phyloP scores from a whole-genome alignment of 2,888 invertebrate species.

The Marasmarcha lunaedactyla region DNA sequence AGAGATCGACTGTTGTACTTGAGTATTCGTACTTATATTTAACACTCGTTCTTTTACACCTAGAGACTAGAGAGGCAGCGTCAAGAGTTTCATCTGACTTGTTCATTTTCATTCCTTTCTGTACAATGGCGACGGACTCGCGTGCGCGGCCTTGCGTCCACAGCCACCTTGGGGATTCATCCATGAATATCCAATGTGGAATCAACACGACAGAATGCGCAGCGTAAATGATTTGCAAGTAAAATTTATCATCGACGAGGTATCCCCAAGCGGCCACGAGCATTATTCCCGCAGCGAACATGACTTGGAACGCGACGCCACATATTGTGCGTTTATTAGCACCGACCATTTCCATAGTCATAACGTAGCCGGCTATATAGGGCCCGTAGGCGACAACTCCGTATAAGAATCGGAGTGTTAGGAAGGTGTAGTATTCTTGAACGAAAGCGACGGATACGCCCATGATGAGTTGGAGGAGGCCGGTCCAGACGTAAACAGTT shows the following conservation, averaged over 20 bases:
- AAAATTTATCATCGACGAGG: constrained; percentile 77
- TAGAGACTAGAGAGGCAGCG: constrained; percentile 73
- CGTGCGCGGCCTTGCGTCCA: constrained; percentile 84
- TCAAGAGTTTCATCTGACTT: constrained; percentile 73
- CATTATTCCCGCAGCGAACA: constrained; percentile 86
- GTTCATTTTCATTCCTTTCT: constrained; percentile 80
- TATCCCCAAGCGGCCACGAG: constrained; percentile 86
- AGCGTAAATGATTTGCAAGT: constrained; percentile 83
- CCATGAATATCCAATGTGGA: constrained; percentile 87
- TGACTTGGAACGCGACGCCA: constrained; percentile 83
- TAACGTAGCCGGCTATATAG: constrained; percentile 75
- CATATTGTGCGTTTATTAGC: constrained; percentile 83
- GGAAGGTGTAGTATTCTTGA: constrained; percentile 78
- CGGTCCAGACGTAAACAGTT: constrained; percentile 82
- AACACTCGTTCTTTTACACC: constrained; percentile 65
- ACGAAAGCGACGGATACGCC: constrained; percentile 82
- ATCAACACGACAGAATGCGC: constrained; percentile 78
- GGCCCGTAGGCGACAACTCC: constrained; percentile 88
- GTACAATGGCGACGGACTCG: constrained; percentile 81
- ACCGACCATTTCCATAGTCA: constrained; percentile 87
- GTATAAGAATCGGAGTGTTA: constrained; percentile 76
- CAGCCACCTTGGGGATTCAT: constrained; percentile 90
- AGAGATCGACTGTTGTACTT: constrained; percentile 74
- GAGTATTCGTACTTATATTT: constrained; percentile 56
- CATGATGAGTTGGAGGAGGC: constrained; percentile 76